A percentile compares a stretch with the other conserved stretches of the same genome.
Conservation (phyloP, 2,797 vertebrate genomes). For the Chanos chanos region DNA sequence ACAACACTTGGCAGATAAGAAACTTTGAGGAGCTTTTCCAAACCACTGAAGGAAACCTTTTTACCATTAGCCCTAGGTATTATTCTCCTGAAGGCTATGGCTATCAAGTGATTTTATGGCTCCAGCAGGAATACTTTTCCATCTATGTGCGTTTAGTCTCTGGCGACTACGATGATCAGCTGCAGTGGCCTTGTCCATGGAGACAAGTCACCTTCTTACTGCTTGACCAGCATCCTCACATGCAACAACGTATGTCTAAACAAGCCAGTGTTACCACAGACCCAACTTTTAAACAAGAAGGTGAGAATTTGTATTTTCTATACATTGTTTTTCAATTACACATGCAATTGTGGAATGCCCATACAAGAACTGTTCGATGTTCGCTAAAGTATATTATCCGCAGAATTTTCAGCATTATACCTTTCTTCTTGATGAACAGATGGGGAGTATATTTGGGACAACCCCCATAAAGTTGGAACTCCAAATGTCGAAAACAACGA, state of each 20-base stretch:
- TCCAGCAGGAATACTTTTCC: too few relatives aligned
- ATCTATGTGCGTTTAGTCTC: slow-evolving; percentile 21
- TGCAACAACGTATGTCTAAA: slow-evolving; percentile 71
- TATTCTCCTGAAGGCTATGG: too few relatives aligned
- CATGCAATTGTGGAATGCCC: neutral
- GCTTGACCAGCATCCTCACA: too few relatives aligned
- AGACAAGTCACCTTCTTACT: too few relatives aligned
- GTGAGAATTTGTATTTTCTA: neutral
- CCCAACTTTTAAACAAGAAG: slow-evolving; percentile 26
- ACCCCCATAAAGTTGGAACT: slow-evolving; percentile 67
- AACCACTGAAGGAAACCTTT: neutral
- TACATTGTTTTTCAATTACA: neutral
- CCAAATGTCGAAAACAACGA: too few relatives aligned
- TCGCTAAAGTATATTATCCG: neutral
- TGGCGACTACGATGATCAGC: slow-evolving; percentile 23
- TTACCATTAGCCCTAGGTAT: slow-evolving; percentile 8
- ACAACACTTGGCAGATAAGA: too few relatives aligned
- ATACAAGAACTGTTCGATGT: neutral
- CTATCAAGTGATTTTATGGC: neutral
- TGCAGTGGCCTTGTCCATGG: too few relatives aligned
- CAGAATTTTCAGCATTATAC: neutral
- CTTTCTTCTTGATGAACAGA: neutral
- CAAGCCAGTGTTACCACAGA: slow-evolving; percentile 72
- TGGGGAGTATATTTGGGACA: slow-evolving; percentile 60
- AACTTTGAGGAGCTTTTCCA: too few relatives aligned